These are phyloP conservation scores for Trichonephila inaurata DNA, from an alignment of 1,140 invertebrate species.

Conservation along the genomic window DNA sequence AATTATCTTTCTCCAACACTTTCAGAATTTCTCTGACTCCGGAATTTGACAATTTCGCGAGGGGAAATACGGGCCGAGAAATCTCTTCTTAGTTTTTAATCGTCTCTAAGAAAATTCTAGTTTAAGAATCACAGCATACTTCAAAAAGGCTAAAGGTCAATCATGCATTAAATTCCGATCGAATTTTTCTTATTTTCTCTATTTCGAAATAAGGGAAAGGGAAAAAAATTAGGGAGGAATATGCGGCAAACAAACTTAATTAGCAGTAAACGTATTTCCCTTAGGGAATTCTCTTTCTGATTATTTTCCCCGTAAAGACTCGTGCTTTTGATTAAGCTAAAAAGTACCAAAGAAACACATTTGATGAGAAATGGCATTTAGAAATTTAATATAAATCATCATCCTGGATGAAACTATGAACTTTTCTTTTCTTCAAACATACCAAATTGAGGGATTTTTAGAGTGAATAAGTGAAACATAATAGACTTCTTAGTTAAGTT, in stretches of 20 bases:
- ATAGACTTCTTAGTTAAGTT: no score
- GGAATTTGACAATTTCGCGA: conserved; percentile 12
- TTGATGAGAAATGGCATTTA: background rate
- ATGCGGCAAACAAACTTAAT: conserved; percentile 67
- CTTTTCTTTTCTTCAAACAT: no score
- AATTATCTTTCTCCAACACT: conserved; percentile 56
- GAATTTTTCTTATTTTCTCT: conserved; percentile 41
- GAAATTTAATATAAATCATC: background rate
- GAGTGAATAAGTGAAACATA: no score
- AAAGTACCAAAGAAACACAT: background rate
- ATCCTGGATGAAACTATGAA: no score
- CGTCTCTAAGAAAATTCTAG: conserved; percentile 33
- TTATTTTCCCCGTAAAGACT: conserved; percentile 47
- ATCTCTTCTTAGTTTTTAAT: conserved; percentile 49
- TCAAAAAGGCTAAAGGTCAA: conserved; percentile 68
- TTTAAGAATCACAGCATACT: conserved; percentile 64
- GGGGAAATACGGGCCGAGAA: conserved; percentile 2
- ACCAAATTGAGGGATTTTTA: no score
- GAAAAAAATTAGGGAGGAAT: conserved; percentile 6
- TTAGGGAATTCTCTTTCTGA: conserved; percentile 10
- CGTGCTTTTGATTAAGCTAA: background rate
- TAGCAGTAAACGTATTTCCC: conserved; percentile 61
- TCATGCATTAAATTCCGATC: conserved; percentile 68
- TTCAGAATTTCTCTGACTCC: conserved; percentile 10
- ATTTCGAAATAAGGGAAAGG: conserved; percentile 32